Evolutionary conservation across 2,113 vertebrate species (phyloP).

Genomic region (Calypte anna): DNA sequence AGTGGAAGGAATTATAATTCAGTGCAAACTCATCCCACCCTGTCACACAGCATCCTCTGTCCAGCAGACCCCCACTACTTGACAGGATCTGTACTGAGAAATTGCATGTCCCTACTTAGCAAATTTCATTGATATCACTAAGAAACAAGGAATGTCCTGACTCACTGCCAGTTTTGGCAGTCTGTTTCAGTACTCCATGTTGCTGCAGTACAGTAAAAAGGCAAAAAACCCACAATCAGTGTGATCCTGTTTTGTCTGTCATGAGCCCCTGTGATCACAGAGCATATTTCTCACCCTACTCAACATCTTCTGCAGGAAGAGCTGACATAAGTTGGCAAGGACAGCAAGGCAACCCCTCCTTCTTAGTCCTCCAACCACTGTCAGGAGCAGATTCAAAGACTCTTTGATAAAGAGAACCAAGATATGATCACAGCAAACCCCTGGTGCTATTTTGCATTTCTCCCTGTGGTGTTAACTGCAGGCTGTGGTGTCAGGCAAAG

Average conservation of each 20-base stretch:
- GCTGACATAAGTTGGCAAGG: constrained; percentile 47
- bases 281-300: constrained; percentile 61
- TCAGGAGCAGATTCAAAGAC: background rate
- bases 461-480: background rate
- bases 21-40: background rate
- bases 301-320: constrained; percentile 21
- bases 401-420: background rate
- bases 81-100: background rate
- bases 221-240: constrained; percentile 20
- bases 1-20: background rate
- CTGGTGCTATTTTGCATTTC: constrained; percentile 1
- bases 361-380: background rate
- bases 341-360: constrained; percentile 17
- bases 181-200: constrained; percentile 1
- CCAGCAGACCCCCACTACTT: background rate
- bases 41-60: background rate
- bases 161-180: background rate
- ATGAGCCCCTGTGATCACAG: constrained; percentile 52
- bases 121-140: background rate
- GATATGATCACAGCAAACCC: background rate
- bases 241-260: constrained; percentile 58
- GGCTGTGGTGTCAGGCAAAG: background rate
- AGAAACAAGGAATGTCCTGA: background rate
- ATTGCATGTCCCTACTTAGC: background rate
- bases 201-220: constrained; percentile 44